These are phyloP conservation scores for Siphlonurus alternatus DNA, from an alignment of 2,888 invertebrate genomes.

Conservation along the genomic window DNA sequence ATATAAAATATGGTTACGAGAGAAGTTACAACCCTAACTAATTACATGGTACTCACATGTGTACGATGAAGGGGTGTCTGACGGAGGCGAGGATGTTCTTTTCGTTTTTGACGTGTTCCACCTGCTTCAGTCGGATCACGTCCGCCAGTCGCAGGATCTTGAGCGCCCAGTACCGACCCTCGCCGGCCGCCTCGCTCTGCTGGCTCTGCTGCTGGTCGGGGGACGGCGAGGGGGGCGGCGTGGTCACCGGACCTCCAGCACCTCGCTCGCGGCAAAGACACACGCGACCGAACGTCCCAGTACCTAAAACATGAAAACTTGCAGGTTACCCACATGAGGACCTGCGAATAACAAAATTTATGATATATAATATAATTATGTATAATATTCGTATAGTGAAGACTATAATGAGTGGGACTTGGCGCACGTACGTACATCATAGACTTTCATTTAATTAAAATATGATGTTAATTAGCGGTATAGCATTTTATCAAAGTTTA, in stretches of 20 bases:
- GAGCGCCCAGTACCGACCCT: slow-evolving; percentile 56
- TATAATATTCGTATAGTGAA: too few species aligned
- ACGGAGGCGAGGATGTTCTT: slow-evolving; percentile 82
- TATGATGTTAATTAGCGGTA: too few species aligned
- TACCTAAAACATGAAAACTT: slow-evolving; percentile 39
- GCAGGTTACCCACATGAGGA: not conserved
- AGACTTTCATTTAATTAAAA: too few species aligned
- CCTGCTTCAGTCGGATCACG: slow-evolving; percentile 87
- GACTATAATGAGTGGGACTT: too few species aligned
- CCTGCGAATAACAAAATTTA: too few species aligned
- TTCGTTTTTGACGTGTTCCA: slow-evolving; percentile 95
- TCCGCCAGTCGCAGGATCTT: slow-evolving; percentile 88
- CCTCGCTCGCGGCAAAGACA: slow-evolving; percentile 68
- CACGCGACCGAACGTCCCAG: slow-evolving; percentile 93
- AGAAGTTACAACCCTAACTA: too few species aligned
- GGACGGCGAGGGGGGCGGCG: not conserved
- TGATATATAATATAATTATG: too few species aligned
- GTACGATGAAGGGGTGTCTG: slow-evolving; percentile 90
- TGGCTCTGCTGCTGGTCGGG: slow-evolving; percentile 42
- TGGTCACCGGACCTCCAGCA: not conserved
- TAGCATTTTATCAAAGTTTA: too few species aligned
- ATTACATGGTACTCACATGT: slow-evolving; percentile 77
- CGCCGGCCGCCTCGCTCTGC: not conserved
- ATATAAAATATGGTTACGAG: too few species aligned
- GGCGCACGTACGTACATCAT: too few species aligned